These are phyloP conservation scores for Excalfactoria chinensis DNA, from an alignment of 2,113 vertebrate genomes.

Conservation along the genomic window DNA sequence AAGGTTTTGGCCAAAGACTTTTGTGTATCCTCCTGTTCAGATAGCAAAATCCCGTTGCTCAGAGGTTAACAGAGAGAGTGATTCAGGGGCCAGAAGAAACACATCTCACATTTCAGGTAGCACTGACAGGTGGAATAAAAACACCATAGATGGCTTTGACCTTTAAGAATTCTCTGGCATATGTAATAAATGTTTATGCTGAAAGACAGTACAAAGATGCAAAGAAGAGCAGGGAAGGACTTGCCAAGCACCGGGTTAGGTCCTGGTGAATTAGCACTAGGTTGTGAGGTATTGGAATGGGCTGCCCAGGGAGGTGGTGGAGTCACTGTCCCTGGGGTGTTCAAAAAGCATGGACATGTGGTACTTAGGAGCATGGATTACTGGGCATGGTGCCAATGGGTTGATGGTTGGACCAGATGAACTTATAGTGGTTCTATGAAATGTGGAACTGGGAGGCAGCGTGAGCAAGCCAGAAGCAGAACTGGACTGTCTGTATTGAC, in stretches of 20 bases:
- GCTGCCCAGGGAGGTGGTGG: no score
- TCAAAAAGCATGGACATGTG: background rate
- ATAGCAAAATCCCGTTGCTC: background rate
- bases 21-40: background rate
- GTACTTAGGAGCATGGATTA: no score
- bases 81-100: background rate
- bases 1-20: background rate
- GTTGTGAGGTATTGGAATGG: no score
- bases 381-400: no score
- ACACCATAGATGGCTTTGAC: background rate
- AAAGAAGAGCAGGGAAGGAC: background rate
- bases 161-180: background rate
- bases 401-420: no score
- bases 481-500: background rate
- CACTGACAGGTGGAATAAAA: background rate
- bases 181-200: background rate
- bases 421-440: no score
- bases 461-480: background rate
- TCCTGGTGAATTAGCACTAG: background rate
- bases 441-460: no score
- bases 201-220: background rate
- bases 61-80: background rate
- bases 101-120: background rate
- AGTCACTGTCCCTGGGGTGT: no score
- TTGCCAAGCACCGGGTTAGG: background rate